Conservation (phyloP, 2,888 invertebrate genomes). For the Pristionchus maxplancki region DNA sequence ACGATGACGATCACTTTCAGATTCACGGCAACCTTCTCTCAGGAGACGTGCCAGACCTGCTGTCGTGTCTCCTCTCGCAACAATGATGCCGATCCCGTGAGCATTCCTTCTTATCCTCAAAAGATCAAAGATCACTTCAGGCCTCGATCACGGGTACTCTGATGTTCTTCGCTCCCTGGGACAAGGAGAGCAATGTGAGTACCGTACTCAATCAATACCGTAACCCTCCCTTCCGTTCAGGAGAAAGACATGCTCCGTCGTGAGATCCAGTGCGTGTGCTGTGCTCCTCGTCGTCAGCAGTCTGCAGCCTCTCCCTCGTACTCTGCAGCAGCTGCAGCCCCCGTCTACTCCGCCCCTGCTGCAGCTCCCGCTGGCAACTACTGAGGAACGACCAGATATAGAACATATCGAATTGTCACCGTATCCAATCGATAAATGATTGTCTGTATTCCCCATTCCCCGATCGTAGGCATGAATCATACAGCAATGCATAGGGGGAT, state of each 20-base stretch:
- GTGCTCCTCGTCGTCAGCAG: conserved; percentile 51
- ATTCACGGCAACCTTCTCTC: conserved; percentile 63
- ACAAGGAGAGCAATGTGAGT: conserved; percentile 52
- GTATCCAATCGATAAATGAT: conserved; percentile 28
- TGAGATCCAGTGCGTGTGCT: conserved; percentile 57
- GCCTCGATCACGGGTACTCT: conserved; percentile 61
- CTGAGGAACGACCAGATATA: not conserved
- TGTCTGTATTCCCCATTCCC: not conserved
- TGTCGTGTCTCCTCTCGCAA: conserved; percentile 62
- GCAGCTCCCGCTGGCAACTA: conserved; percentile 5
- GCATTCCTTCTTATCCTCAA: conserved; percentile 26
- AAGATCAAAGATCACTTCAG: conserved; percentile 46
- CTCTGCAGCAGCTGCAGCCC: not conserved
- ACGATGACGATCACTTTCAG: not conserved
- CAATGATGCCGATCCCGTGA: conserved; percentile 58
- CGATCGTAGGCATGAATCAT: too few relatives aligned
- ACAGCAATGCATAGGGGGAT: too few relatives aligned
- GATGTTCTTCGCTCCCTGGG: conserved; percentile 62
- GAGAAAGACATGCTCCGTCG: not conserved
- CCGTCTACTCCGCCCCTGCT: not conserved
- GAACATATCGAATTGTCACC: conserved; percentile 24
- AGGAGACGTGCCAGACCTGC: conserved; percentile 66
- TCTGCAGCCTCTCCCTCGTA: not conserved
- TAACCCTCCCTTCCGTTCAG: not conserved
- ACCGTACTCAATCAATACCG: conserved; percentile 2